phyloP scores from a whole-genome alignment of 2,888 invertebrate genomes.

The Salticus scenicus region DNA sequence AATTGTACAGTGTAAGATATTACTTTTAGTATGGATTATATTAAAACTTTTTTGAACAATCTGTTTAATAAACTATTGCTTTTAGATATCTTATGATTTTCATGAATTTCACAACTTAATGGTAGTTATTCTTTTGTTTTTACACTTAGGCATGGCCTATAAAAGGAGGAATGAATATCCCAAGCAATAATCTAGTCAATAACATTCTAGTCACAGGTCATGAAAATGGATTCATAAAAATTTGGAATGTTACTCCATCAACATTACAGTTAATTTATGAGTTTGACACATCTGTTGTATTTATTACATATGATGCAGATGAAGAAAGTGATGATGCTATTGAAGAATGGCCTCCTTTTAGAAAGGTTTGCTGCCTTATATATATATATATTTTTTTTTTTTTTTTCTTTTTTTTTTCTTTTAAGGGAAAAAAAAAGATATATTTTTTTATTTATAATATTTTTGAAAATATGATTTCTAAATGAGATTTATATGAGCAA shows the following conservation, averaged over 20 bases:
- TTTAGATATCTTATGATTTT: too few relatives aligned
- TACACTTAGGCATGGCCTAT: slow-evolving; percentile 85
- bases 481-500: too few relatives aligned
- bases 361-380: too few relatives aligned
- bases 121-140: neutral
- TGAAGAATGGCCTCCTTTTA: slow-evolving; percentile 90
- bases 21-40: too few relatives aligned
- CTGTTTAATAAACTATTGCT: too few relatives aligned
- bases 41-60: too few relatives aligned
- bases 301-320: slow-evolving; percentile 72
- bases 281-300: slow-evolving; percentile 75
- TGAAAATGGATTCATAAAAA: slow-evolving; percentile 95
- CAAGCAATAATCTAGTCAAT: slow-evolving; percentile 76
- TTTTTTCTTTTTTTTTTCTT: too few relatives aligned
- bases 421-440: too few relatives aligned
- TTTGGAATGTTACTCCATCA: slow-evolving; percentile 93
- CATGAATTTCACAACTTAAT: too few relatives aligned
- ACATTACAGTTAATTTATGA: slow-evolving; percentile 84
- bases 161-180: slow-evolving; percentile 80
- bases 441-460: neutral
- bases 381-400: neutral
- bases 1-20: too few relatives aligned
- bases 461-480: neutral
- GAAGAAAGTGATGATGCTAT: slow-evolving; percentile 76
- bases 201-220: slow-evolving; percentile 87